Evolutionary conservation across 2,113 vertebrate genomes (phyloP), one percentile per base, ranked within the genome.

Genomic region (Actinemys pallida): DNA sequence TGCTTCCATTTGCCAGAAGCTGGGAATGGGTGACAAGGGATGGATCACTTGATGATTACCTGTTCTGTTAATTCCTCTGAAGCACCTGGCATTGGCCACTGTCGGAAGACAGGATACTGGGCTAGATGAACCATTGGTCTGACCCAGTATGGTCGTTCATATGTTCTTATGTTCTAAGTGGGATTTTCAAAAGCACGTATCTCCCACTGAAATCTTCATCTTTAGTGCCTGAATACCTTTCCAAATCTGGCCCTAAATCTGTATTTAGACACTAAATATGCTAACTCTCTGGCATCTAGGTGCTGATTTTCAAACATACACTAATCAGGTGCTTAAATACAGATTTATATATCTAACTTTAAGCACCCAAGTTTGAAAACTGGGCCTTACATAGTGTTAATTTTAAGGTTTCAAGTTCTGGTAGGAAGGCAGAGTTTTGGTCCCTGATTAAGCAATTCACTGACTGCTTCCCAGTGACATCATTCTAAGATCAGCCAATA

Each of bases 291-390:
- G 59, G 3, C 53, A 72, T 14, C n/a, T 62, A 80, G 93, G 49
- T 0, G 0, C 4, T 76, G 39, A 57, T 45, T 10, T 42, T 53
- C 22, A 35, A 14, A 84, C 57, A 2, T 22, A 10, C 19, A n/a
- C 35, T 39, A 39, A 69, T n/a, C 31, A 39, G 65, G 16, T 69
- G 62, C 62, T 16, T 19, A 35, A 69, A 31, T 62, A 62, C 59
- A 50, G 6, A n/a, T 42, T 24, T 16, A 11, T 10, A 4, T 53
- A 9, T 8, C 76, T 24, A 27, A 42, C 13, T 93, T 85, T 0
- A 14, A 27, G 90, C 86, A 79, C 22, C 31, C 25, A 59, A 24
- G 29, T 75, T 78, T 52, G 35, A 84, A 86, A 88, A 72, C 9
- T 39, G 2, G 39, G 29, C 35, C 57, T 7, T 17, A 1, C 10